Percentiles rank a stretch among this genome's conserved stretches.
phyloP scores from a whole-genome alignment of 2,888 invertebrate genomes.

The Synanthedon tipuliformis region DNA sequence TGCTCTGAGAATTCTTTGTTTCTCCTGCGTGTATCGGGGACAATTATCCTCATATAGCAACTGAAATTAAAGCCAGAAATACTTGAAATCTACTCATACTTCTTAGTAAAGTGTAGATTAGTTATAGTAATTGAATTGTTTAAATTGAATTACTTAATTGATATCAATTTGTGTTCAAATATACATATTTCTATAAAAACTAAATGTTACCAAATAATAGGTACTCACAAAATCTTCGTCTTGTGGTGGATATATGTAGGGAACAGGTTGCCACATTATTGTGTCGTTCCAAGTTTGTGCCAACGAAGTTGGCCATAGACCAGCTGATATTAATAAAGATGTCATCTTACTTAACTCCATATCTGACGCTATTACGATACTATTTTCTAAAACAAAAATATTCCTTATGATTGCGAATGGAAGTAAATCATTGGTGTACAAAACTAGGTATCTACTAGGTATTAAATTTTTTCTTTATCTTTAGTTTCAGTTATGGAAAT shows the following conservation, averaged over 20 bases:
- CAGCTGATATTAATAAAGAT: slow-evolving; percentile 76
- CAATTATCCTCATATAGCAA: slow-evolving; percentile 60
- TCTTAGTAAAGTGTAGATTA: no score
- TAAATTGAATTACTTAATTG: no score
- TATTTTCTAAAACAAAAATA: slow-evolving; percentile 25
- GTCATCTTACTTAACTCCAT: slow-evolving; percentile 81
- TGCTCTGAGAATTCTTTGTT: slow-evolving; percentile 46
- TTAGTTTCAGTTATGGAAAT: no score
- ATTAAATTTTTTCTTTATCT: no score
- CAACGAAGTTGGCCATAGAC: slow-evolving; percentile 73
- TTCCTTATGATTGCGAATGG: no score
- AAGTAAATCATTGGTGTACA: no score
- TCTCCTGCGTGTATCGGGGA: slow-evolving; percentile 55
- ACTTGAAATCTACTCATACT: no score
- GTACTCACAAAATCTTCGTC: slow-evolving; percentile 49
- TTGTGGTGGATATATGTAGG: slow-evolving; percentile 55
- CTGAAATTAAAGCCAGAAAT: slow-evolving; percentile 22
- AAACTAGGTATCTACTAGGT: no score
- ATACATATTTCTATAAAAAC: background rate
- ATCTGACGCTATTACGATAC: slow-evolving; percentile 73
- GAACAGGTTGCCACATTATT: slow-evolving; percentile 74
- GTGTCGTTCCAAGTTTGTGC: slow-evolving; percentile 63
- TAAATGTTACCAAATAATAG: background rate
- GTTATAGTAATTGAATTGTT: no score
- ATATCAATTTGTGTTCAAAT: background rate